Evolutionary conservation across 2,888 invertebrate species (phyloP).

Genomic region (Clistopyga incitator): DNA sequence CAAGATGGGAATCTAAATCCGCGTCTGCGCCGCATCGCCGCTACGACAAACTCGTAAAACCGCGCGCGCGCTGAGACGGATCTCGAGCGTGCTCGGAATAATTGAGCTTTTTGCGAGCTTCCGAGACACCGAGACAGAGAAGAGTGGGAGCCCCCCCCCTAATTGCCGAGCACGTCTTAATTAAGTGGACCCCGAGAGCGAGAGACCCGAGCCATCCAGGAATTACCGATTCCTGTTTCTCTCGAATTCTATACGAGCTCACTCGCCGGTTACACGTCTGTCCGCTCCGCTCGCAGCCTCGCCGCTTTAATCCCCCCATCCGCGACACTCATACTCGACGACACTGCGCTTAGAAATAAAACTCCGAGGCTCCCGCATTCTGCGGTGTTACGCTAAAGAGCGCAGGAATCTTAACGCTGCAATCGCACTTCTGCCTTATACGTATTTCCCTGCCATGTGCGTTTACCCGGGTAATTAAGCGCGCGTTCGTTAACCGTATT

Average conservation of each 20-base stretch:
- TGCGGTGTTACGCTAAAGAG: background rate
- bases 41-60: slow-evolving; percentile 38
- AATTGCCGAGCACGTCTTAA: slow-evolving; percentile 76
- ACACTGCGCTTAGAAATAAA: slow-evolving; percentile 6
- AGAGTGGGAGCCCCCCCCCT: slow-evolving; percentile 64
- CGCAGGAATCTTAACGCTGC: slow-evolving; percentile 42
- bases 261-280: slow-evolving; percentile 1
- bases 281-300: background rate
- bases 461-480: slow-evolving; percentile 58
- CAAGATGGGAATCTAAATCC: slow-evolving; percentile 27
- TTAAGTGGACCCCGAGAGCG: slow-evolving; percentile 69
- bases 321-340: background rate
- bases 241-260: slow-evolving; percentile 54
- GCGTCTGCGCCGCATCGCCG: slow-evolving; percentile 23
- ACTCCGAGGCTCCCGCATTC: slow-evolving; percentile 22
- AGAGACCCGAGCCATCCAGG: slow-evolving; percentile 14
- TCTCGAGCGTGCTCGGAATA: slow-evolving; percentile 73
- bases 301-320: background rate
- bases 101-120: slow-evolving; percentile 72
- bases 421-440: slow-evolving; percentile 42
- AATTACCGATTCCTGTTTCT: slow-evolving; percentile 62
- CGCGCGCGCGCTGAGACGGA: slow-evolving; percentile 65
- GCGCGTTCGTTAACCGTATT: slow-evolving; percentile 52
- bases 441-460: slow-evolving; percentile 45
- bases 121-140: slow-evolving; percentile 55